These are phyloP conservation scores for Sciaenops ocellatus DNA, from an alignment of 2,797 vertebrate species.

Conservation along the genomic window DNA sequence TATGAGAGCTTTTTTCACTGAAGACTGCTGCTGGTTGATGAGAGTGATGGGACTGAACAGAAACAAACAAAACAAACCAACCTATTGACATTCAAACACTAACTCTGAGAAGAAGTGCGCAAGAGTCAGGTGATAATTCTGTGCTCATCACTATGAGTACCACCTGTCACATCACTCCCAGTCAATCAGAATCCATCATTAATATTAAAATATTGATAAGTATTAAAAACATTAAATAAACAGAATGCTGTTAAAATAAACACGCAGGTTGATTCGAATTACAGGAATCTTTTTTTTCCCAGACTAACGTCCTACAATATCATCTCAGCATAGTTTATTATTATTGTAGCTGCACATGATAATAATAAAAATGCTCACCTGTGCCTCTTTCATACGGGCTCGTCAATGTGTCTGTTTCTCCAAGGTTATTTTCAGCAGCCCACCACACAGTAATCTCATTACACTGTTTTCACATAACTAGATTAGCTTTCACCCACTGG, in stretches of 20 bases:
- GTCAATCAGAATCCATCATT: too few relatives aligned
- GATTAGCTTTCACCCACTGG: constrained; percentile 44
- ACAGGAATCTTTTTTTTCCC: background rate
- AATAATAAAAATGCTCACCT: background rate
- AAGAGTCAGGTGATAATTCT: background rate
- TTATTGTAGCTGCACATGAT: background rate
- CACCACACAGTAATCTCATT: constrained; percentile 55
- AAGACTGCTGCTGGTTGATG: background rate
- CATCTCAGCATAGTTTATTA: background rate
- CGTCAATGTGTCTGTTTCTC: constrained; percentile 26
- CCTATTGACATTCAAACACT: too few relatives aligned
- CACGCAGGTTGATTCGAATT: background rate
- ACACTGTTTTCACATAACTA: constrained; percentile 56
- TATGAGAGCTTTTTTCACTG: too few relatives aligned
- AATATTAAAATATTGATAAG: background rate
- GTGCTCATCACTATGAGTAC: background rate
- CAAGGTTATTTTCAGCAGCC: constrained; percentile 49
- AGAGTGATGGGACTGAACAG: background rate
- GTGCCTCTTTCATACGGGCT: constrained; percentile 4
- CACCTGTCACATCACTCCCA: background rate
- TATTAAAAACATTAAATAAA: background rate
- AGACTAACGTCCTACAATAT: constrained; percentile 3
- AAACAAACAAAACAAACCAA: background rate
- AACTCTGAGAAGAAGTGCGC: too few relatives aligned
- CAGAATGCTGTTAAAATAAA: background rate